Evolutionary conservation across 2,888 invertebrate genomes (phyloP).

Genomic region (Dione vanillae): DNA sequence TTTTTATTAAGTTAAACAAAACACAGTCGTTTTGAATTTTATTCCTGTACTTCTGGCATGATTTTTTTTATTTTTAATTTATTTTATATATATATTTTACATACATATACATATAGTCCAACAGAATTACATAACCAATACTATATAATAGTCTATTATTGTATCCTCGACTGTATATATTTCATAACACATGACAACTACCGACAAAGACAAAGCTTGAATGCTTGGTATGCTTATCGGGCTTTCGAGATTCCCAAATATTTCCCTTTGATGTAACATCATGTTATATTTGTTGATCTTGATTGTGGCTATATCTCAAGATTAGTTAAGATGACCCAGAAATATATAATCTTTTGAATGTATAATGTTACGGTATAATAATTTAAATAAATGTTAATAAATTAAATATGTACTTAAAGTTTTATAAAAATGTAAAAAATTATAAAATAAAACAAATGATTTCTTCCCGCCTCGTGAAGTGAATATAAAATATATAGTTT

Average conservation of each 20-base stretch:
- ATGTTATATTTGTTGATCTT: slow-evolving; percentile 30
- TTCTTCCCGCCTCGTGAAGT: too few species aligned
- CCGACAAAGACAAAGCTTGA: slow-evolving; percentile 40
- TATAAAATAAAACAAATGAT: too few species aligned
- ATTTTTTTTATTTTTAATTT: too few species aligned
- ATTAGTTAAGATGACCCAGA: neutral
- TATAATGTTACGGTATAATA: neutral
- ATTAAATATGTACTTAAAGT: too few species aligned
- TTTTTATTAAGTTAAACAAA: too few species aligned
- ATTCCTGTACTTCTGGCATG: too few species aligned
- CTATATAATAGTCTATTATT: too few species aligned
- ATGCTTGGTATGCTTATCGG: slow-evolving; percentile 40
- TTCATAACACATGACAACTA: too few species aligned
- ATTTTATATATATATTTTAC: too few species aligned
- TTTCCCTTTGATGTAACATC: slow-evolving; percentile 39
- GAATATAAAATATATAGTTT: neutral
- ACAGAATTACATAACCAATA: slow-evolving; percentile 4
- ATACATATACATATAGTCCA: neutral
- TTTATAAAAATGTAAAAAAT: too few species aligned
- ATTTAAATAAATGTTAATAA: neutral
- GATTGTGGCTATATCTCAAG: slow-evolving; percentile 34
- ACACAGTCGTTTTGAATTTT: neutral
- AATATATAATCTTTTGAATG: neutral
- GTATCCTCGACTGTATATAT: too few species aligned
- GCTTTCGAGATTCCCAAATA: slow-evolving; percentile 34